Evolutionary conservation across 2,797 vertebrate genomes (phyloP).

Genomic region (Botia kubotai): DNA sequence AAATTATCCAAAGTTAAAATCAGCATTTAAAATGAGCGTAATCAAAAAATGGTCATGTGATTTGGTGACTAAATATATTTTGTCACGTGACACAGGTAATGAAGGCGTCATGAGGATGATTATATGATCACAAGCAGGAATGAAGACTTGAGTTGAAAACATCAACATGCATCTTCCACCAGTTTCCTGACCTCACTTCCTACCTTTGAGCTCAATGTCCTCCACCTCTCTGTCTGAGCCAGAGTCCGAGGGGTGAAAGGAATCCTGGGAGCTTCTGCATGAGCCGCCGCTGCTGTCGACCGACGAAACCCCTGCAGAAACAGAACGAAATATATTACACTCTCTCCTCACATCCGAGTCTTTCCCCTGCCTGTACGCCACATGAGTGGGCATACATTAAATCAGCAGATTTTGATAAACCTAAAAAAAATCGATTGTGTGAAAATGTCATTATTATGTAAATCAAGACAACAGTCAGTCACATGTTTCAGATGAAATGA

Average conservation of each 20-base stretch:
- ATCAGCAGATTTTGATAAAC: too few species aligned
- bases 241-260: slow-evolving; percentile 85
- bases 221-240: slow-evolving; percentile 90
- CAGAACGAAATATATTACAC: not conserved
- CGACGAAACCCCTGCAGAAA: slow-evolving; percentile 77
- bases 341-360: too few species aligned
- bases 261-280: slow-evolving; percentile 88
- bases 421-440: too few species aligned
- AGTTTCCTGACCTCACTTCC: slow-evolving; percentile 11
- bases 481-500: too few species aligned
- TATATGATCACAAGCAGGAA: slow-evolving; percentile 6
- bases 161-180: not conserved
- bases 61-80: not conserved
- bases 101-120: slow-evolving; percentile 16
- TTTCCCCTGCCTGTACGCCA: too few species aligned
- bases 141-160: not conserved
- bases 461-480: too few species aligned
- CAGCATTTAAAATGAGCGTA: slow-evolving; percentile 17
- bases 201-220: slow-evolving; percentile 91
- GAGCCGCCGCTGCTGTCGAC: slow-evolving; percentile 88
- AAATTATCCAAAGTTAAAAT: slow-evolving; percentile 5
- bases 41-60: not conserved
- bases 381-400: too few species aligned
- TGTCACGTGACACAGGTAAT: slow-evolving; percentile 13
- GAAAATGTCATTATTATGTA: too few species aligned